Percentiles rank a stretch among this genome's conserved stretches.
phyloP scores from a whole-genome alignment of 2,888 invertebrate genomes.

The Andrena dorsata region DNA sequence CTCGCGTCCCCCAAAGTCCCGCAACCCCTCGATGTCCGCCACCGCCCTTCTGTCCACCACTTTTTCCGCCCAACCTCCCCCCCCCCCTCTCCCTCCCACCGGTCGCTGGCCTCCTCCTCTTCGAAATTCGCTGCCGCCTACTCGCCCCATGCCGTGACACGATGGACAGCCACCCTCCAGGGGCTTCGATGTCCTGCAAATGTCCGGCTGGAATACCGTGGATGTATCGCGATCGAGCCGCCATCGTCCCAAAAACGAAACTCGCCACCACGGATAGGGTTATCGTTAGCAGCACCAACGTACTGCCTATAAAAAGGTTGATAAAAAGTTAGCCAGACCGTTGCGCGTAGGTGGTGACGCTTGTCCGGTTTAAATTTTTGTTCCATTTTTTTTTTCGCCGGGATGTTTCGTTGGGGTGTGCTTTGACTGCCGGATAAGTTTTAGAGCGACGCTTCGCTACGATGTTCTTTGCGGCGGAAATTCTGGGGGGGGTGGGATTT shows the following conservation, averaged over 20 bases:
- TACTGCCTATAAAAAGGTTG: constrained; percentile 51
- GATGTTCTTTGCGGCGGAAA: too few species aligned
- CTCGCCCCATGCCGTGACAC: constrained; percentile 69
- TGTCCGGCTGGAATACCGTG: constrained; percentile 60
- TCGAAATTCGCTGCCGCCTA: constrained; percentile 65
- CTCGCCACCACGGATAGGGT: constrained; percentile 46
- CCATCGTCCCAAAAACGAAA: constrained; percentile 59
- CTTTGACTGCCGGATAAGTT: too few species aligned
- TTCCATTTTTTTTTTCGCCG: neutral
- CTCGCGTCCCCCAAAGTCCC: constrained; percentile 76
- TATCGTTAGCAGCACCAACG: constrained; percentile 48
- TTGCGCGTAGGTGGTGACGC: constrained; percentile 14
- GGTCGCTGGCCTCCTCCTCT: constrained; percentile 31
- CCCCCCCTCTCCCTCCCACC: constrained; percentile 33
- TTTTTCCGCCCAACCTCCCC: constrained; percentile 59
- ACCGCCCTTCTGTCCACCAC: constrained; percentile 49
- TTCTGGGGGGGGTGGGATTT: too few species aligned
- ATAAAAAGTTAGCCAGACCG: constrained; percentile 37
- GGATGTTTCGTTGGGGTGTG: neutral
- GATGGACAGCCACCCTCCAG: constrained; percentile 72
- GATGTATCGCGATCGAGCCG: constrained; percentile 65
- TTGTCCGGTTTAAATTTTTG: constrained; percentile 42
- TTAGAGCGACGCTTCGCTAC: too few species aligned
- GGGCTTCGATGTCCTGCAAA: constrained; percentile 74
- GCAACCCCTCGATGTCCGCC: constrained; percentile 70